Evolutionary conservation across 2,797 vertebrate genomes (phyloP).

Genomic region (Hylomyscus alleni): DNA sequence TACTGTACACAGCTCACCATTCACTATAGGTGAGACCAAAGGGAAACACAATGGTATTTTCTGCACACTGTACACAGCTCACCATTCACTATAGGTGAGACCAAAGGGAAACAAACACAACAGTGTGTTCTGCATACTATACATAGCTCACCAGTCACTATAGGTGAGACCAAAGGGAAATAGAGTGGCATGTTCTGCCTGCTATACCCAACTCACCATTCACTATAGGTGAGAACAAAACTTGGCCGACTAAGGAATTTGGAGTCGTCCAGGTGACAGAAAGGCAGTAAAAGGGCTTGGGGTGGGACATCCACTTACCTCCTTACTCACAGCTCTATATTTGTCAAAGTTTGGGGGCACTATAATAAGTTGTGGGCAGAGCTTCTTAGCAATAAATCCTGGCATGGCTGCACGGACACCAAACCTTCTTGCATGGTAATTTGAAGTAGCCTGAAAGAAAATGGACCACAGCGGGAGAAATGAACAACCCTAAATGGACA

Average conservation of each 20-base stretch:
- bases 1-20: background rate
- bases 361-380: conserved; percentile 95
- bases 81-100: background rate
- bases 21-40: background rate
- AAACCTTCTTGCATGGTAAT: conserved; percentile 97
- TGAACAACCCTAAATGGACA: conserved; percentile 68
- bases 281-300: background rate
- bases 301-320: conserved; percentile 90
- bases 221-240: background rate
- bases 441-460: conserved; percentile 95
- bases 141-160: background rate
- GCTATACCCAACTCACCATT: background rate
- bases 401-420: conserved; percentile 99
- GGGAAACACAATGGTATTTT: background rate
- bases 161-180: background rate
- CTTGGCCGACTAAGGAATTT: background rate
- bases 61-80: background rate
- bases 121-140: background rate
- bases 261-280: background rate
- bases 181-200: background rate
- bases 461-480: conserved; percentile 66
- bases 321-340: conserved; percentile 94
- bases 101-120: conserved; percentile 26
- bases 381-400: conserved; percentile 98
- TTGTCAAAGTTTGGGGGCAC: conserved; percentile 96